Base-by-base conservation (phyloP, 2,888 invertebrate species). In the Anoncus sp. region DNA sequence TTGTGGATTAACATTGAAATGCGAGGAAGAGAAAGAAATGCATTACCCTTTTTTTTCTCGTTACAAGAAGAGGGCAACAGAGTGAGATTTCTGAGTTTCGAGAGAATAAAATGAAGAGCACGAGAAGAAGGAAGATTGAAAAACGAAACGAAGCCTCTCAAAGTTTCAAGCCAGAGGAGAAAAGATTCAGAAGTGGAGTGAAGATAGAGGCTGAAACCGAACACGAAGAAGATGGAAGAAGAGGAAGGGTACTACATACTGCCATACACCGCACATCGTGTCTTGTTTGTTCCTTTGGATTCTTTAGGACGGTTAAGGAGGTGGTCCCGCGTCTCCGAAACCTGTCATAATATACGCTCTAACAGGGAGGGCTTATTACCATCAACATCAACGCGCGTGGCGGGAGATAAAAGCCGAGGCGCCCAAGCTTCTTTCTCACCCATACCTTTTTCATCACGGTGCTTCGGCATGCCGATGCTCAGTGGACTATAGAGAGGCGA, bases 321-420 rank as follows among this genome's bases (percentile, higher is more conserved):
- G 77, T 73, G 76, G 76, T 73, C 77, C 40, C 59, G 65, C 40
- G 77, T 76, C 79, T 76, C 57, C 55, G 75, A 80, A 78, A 81
- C 82, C 83, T 84, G 85, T 85, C 87, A 83, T 83, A 82, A 85
- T 82, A 81, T 65, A 77, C 81, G 65, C 78, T 80, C 77, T 85
- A 87, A 86, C 84, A 84, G 82, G 51, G 79, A 79, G 51, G 79
- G 80, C 85, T 84, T 81, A 81, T 85, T 85, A 86, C 84, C 81
- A 81, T 78, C 79, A 55, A 71, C 80, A 82, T 80, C 82, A 82
- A 81, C 78, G 66, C 75, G 80, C 77, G 80, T 82, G 72, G 74
- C 78, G 62, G 74, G 77, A 80, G 80, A 80, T 82, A 75, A 80
- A 77, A 80, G 77, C 73, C 53, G 53, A 69, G 51, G 73, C 63